Base-by-base conservation (phyloP, 2,888 invertebrate genomes). In the Orchesellides sinensis region DNA sequence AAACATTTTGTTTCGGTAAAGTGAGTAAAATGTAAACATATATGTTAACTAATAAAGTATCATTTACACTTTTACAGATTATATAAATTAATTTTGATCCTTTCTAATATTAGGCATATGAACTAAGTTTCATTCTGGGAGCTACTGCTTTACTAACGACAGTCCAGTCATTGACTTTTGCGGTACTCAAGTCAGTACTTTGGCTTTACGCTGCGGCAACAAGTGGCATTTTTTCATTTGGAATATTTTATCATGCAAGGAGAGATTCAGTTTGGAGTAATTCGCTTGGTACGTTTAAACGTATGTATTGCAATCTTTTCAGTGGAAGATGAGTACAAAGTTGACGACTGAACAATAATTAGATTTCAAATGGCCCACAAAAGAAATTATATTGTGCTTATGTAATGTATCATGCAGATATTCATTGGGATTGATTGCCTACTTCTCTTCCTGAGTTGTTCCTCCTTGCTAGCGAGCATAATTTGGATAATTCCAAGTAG, bases 371-470 rank as follows among this genome's bases (percentile, higher is more conserved):
- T 35, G 35, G 35, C 35, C 5, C 5, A 35, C 5, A 35, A 35
- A 35, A n/a, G n/a, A n/a, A n/a, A n/a, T n/a, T 35, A 35, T 35
- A 35, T 35, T 35, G 35, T 47, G 10, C n/a, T 12, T 47, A 4
- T 47, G n/a, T 4, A 47, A 6, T 47, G 8, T 4, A 14, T 17
- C 47, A 4, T 6, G 6, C 35, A 63, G 63, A 40, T 23, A 35
- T 63, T 40, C 4, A 35, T 63, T 1, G 63, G 63, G 12, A 63
- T 63, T n/a, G 63, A 63, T 25, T 35, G 17, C 21, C 12, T 63
- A 0, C 5, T 63, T 8, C 19, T 40, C 2, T 1, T 40, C 17
- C 2, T 23, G 5, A 63, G 63, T 23, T 45, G 35, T 5, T 2
- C 40, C 6, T 21, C 40, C 8, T 21, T 63, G 4, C 10, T 21